Evolutionary conservation across 1,140 invertebrate species (phyloP), one percentile per base, ranked within the genome.

Genomic region (Fopius arisanus): DNA sequence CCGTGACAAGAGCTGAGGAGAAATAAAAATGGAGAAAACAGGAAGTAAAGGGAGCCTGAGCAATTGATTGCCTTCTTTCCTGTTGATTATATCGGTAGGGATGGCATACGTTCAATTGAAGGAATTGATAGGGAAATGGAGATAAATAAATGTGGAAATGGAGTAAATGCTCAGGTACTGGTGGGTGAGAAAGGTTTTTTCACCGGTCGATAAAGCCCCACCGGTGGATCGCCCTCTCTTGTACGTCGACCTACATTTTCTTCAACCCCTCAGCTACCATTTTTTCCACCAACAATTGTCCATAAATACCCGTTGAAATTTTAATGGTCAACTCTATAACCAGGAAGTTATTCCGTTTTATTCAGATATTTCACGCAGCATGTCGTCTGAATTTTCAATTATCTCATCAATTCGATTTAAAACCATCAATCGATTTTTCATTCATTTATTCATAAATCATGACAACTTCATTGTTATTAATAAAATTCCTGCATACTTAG

Each of bases 241-340:
- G 62, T 65, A 65, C 62, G 62, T 33, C 28, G 62, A 65, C 62
- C 62, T 65, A 65, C 29, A 65, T 65, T 65, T 16, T 31, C 28
- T 31, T 14, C 23, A 59, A 21, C 54, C 54, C 23, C 54, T 59
- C 19, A 59, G 54, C 21, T 59, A 59, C 54, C 23, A 26, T 59
- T 59, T 59, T 59, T 28, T 59, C 54, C 54, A 59, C 54, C 21
- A 26, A 59, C 54, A 59, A 59, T 59, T 59, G 54, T 59, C 26
- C 54, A 26, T 59, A 59, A 59, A 59, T 59, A 59, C 54, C 14
- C 12, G 19, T 21, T 59, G 23, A 59, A 59, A 59, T 59, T 19
- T 54, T 28, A 28, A 59, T 59, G 54, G 12, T 4, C 3, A 59
- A 59, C n/a, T 6, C 43, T 7, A 37, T 7, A 37, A 37, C 33